Evolutionary conservation across 2,797 vertebrate species (phyloP), one percentile per base, ranked within the genome.

Genomic region (Chaenodraco wilsoni): DNA sequence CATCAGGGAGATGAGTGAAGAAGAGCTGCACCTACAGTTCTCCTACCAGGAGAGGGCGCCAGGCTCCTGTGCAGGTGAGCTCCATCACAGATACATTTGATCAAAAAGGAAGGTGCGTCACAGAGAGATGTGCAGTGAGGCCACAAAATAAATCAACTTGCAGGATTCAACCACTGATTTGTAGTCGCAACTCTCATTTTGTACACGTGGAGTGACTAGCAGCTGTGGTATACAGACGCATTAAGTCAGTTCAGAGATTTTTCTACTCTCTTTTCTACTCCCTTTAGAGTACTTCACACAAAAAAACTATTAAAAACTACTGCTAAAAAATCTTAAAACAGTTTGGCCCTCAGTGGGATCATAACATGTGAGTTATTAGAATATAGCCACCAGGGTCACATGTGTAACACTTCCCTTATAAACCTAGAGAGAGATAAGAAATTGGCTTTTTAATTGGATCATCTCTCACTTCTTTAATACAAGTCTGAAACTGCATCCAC

Each of bases 1-100:
- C 91, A 96, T 98, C 91, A 93, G 95, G 79, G 95, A 93, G 80
- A 96, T 98, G 94, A 95, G 93, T 0, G 97, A 99, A 63, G 96
- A 97, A 23, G 97, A 99, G 78, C 92, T 99, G 87, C 95, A 96
- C 10, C 92, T 96, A 79, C 97, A 99, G 89, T 97, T 99, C 79
- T 95, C 92, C 64, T 97, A 97, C 0, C 96, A 97, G 90, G 95
- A 97, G 88, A 97, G 94, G 91, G 90, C 92, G 64, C 94, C 94
- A 56, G 95, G 96, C 86, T 94, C 93, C 54, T 97, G 94, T 0
- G 94, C 96, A 88, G 92, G 92, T 99, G 90, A 92, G 94, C 17
- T 15, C 45, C 23, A 1, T 17, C 49, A 16, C 16, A 48, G 8
- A 5, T 2, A 23, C 41, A 31, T 46, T 40, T 13, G 44, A 27